These are phyloP conservation scores for Coregonus ussuriensis DNA, from an alignment of 2,797 vertebrate genomes.

Conservation along the genomic window DNA sequence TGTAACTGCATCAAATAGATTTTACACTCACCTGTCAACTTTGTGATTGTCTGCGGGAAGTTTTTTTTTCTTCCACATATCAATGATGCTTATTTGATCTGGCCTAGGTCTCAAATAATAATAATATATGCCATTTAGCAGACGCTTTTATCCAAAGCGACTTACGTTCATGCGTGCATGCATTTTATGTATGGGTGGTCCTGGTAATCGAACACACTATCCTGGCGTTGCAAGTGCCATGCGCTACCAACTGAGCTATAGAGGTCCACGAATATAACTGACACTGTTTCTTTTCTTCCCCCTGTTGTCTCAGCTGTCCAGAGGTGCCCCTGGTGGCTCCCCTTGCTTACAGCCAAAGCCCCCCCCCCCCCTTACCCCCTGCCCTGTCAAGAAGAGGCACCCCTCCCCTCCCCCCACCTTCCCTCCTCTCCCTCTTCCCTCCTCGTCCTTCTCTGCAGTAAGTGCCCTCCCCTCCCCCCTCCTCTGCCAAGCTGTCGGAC, in stretches of 20 bases:
- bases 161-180: too few relatives aligned
- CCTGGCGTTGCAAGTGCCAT: too few relatives aligned
- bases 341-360: conserved; percentile 35
- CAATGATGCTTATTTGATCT: too few relatives aligned
- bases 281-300: not conserved
- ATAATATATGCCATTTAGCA: too few relatives aligned
- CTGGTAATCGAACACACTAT: too few relatives aligned
- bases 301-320: not conserved
- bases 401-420: conserved; percentile 18
- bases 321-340: not conserved
- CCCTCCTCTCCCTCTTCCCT: conserved; percentile 37
- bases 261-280: not conserved
- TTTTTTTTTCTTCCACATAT: too few relatives aligned
- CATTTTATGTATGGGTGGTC: too few relatives aligned
- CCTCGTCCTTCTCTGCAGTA: conserved; percentile 21
- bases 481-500: conserved; percentile 85
- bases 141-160: too few relatives aligned
- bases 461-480: conserved; percentile 27
- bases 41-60: too few relatives aligned
- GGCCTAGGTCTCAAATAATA: too few relatives aligned
- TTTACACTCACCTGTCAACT: too few relatives aligned
- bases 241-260: not conserved
- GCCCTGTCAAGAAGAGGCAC: conserved; percentile 43
- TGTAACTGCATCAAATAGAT: too few relatives aligned
- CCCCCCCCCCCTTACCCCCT: conserved; percentile 39